phyloP scores from a whole-genome alignment of 2,888 invertebrate genomes.

The Yponomeuta cagnagella region DNA sequence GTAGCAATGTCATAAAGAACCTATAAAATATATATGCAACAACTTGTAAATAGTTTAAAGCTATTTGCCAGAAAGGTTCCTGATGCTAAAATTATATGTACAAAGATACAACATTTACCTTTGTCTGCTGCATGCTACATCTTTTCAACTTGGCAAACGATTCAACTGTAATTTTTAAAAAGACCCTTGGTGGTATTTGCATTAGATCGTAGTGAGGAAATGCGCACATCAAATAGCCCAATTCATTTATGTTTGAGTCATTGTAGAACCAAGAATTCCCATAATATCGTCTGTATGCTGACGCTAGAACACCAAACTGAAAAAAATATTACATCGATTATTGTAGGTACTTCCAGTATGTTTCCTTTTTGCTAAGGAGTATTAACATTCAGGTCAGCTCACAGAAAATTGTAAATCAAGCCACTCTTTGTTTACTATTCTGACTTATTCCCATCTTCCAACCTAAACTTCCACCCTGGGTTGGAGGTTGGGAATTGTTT shows the following conservation, averaged over 20 bases:
- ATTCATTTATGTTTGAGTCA: slow-evolving; percentile 47
- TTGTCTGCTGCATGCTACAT: slow-evolving; percentile 48
- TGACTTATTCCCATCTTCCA: too few relatives aligned
- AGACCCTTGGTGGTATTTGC: slow-evolving; percentile 46
- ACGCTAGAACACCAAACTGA: slow-evolving; percentile 53
- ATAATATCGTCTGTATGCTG: slow-evolving; percentile 57
- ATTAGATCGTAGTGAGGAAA: slow-evolving; percentile 49
- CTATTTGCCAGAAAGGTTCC: too few relatives aligned
- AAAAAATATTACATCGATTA: slow-evolving; percentile 17
- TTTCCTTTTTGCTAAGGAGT: too few relatives aligned
- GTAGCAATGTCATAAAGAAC: slow-evolving; percentile 53
- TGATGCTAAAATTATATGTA: too few relatives aligned
- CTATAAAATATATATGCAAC: slow-evolving; percentile 35
- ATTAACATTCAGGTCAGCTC: too few relatives aligned
- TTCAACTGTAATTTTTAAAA: slow-evolving; percentile 44
- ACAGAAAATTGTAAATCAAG: background rate
- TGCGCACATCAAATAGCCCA: slow-evolving; percentile 62
- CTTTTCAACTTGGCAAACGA: slow-evolving; percentile 43
- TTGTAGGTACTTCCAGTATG: too few relatives aligned
- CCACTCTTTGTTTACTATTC: background rate
- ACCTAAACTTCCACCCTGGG: too few relatives aligned
- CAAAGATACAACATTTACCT: slow-evolving; percentile 30
- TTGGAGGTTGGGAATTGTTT: too few relatives aligned
- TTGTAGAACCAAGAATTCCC: slow-evolving; percentile 51
- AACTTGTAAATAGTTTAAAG: background rate